A percentile compares a stretch with the other conserved stretches of the same genome.
Conservation (phyloP, 2,797 vertebrate genomes). For the Pseudotriccus pelzelni region DNA sequence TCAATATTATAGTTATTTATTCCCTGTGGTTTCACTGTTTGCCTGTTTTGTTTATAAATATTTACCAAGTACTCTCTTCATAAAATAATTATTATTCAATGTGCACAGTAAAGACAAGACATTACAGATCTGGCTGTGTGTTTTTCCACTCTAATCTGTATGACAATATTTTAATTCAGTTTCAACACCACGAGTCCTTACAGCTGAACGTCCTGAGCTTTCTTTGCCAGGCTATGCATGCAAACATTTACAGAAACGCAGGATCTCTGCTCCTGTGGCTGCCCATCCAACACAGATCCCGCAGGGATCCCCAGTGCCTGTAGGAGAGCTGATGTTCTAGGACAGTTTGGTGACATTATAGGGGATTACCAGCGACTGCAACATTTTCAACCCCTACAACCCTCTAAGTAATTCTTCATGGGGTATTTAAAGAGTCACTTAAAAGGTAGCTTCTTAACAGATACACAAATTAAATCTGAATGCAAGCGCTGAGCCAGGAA, state of each 20-base stretch:
- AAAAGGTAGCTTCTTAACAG: neutral
- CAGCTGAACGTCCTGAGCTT: constrained; percentile 4
- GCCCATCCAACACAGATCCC: neutral
- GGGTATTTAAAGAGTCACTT: neutral
- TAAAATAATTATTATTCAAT: constrained; percentile 72
- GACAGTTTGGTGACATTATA: neutral
- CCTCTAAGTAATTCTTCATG: neutral
- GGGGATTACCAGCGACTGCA: neutral
- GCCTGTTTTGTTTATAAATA: constrained; percentile 74
- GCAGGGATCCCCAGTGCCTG: neutral
- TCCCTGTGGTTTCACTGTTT: constrained; percentile 65
- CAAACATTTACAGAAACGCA: constrained; percentile 12
- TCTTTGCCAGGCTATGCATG: constrained; percentile 18
- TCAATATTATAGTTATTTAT: constrained; percentile 64
- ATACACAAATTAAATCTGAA: neutral
- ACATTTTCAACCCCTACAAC: neutral
- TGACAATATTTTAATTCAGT: constrained; percentile 68
- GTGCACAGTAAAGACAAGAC: constrained; percentile 49
- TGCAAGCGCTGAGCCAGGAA: neutral
- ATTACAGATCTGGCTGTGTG: constrained; percentile 42
- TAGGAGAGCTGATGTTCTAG: neutral
- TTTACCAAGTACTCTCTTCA: constrained; percentile 69
- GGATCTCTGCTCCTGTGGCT: neutral
- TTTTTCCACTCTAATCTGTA: constrained; percentile 58
- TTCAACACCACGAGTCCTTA: constrained; percentile 53